A percentile compares a stretch with the other conserved stretches of the same genome.
phyloP scores from a whole-genome alignment of 1,140 invertebrate genomes.

The Cotesia typhae region DNA sequence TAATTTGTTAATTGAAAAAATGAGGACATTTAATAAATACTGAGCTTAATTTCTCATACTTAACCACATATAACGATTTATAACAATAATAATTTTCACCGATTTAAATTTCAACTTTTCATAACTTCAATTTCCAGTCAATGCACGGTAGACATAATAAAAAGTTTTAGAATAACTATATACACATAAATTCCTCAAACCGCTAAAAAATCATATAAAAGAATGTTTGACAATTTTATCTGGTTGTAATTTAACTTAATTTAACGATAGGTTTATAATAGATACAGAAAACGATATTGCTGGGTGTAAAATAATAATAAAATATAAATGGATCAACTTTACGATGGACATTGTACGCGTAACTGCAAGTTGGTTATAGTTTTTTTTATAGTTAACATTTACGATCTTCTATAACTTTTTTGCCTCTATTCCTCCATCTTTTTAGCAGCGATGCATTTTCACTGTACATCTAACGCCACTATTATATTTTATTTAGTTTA shows the following conservation, averaged over 20 bases:
- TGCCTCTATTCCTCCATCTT: not conserved
- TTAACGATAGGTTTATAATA: conserved; percentile 51
- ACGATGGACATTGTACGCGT: conserved; percentile 46
- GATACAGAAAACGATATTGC: conserved; percentile 56
- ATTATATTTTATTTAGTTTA: conserved; percentile 29
- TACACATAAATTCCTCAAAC: conserved; percentile 7
- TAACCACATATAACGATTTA: no score
- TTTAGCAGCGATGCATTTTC: not conserved
- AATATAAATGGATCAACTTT: conserved; percentile 67
- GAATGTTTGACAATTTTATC: conserved; percentile 24
- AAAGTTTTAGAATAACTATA: not conserved
- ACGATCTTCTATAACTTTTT: conserved; percentile 20
- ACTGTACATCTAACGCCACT: conserved; percentile 1
- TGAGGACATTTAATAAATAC: no score
- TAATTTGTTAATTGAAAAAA: no score
- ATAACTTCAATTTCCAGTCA: no score
- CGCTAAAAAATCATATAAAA: conserved; percentile 4
- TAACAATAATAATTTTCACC: no score
- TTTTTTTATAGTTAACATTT: conserved; percentile 30
- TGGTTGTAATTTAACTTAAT: conserved; percentile 62
- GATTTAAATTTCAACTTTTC: no score
- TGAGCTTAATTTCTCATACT: no score
- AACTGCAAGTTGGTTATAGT: not conserved
- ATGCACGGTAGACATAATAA: no score
- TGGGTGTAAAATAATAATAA: conserved; percentile 65